Base-by-base conservation (phyloP, 2,888 invertebrate species). In the Parthenolecanium corni region DNA sequence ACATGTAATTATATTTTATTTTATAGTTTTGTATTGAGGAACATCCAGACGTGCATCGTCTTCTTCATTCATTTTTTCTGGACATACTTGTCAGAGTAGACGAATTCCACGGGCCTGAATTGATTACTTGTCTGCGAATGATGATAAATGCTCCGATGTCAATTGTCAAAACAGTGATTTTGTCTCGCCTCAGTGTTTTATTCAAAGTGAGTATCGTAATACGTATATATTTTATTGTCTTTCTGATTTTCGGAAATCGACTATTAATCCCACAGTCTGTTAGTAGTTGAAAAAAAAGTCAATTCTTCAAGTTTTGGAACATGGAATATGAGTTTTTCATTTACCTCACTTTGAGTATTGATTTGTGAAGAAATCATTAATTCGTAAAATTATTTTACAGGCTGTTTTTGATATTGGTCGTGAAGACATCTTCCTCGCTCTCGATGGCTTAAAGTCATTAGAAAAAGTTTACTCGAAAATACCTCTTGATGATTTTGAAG, bases 41-140 rank as follows among this genome's bases (percentile, higher is more conserved):
- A 23, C 3, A 52, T 3, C 6, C 31, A 24, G 52, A 52, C 25
- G 25, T 24, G n/a, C 11, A 24, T 24, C 9, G 25, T 24, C 23
- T 25, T 24, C 11, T 52, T 5, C 12, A 14, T 16, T 18, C 54
- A 21, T 54, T 54, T 40, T 54, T 54, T 2, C 14, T 14, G 4
- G 23, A 20, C 14, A 40, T 21, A 4, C 40, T 54, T 18, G 16
- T 20, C 5, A n/a, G 23, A 14, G 18, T 63, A 20, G 23, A 42
- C 9, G 47, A 63, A 20, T 24, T 42, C n/a, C 24, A 25, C 9
- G 53, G 46, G 5, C 23, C 52, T 3, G 53, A 63, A 21, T 53
- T 53, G 2, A 63, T 24, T 24, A 20, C 47, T 31, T 63, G 63
- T 46, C 24, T 63, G 1, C 52, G 38, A 16, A 63, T 63, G 63